Base-by-base conservation (phyloP, 2,113 vertebrate genomes). In the Calyptomena viridis region DNA sequence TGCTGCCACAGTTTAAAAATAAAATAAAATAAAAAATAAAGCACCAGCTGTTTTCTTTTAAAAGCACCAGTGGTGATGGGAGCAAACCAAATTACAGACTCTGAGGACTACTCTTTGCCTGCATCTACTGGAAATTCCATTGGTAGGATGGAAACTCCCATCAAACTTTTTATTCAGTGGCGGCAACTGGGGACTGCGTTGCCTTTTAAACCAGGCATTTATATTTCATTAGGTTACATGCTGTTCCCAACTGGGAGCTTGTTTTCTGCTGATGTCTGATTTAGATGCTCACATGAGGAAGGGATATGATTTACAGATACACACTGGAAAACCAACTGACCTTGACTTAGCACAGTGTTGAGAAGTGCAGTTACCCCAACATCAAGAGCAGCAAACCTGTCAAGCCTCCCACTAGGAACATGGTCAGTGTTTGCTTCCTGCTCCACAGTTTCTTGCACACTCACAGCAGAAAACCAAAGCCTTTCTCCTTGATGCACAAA, bases 71-170 rank as follows among this genome's bases (percentile, higher is more conserved):
- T 42, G 85, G 60, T 69, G 63, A 68, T 76, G 87, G 75, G 72
- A 95, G n/a, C 42, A 91, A 94, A 93, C 69, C 40, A 96, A 94
- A 97, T 92, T 91, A 94, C 47, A 95, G 92, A 75, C 79, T 96
- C 47, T 24, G 31, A 82, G 79, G 76, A 77, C 50, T 84, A 24
- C 56, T 69, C 33, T 59, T 46, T 87, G 73, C 62, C 52, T 79
- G 74, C 71, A 66, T 92, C 68, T 91, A 30, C 84, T 94, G 80
- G 75, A 93, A 94, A 68, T 64, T 55, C 33, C 1, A 0, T 44
- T 64, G 60, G 40, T 42, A 75, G 49, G 79, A 71, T 24, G 72
- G 90, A 92, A 95, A 92, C 62, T 90, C 42, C 68, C 69, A 66
- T 63, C 73, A 78, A 71, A n/a, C 22, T 7, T 78, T 84, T 73